Evolutionary conservation across 2,888 invertebrate genomes (phyloP), one percentile per base, ranked within the genome.

Genomic region (Cancer borealis): DNA sequence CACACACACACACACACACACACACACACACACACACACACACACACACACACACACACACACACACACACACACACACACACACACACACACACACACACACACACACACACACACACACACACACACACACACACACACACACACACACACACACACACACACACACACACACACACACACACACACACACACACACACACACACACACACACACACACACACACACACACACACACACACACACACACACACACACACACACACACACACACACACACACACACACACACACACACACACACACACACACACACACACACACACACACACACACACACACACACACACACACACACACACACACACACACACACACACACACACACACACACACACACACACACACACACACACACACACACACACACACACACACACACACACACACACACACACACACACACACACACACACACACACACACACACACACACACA

Each of bases 1-100:
- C 60, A 66, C 60, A 66, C 60, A 66, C 60, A 66, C 60, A 66
- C 60, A 66, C 60, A 66, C 60, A 66, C 60, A 66, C 60, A 66
- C 60, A 66, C 60, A 66, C 60, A 66, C 60, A 66, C 60, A 66
- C 60, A 66, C 60, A 66, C 60, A 66, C 60, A 66, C 60, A 66
- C 60, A 66, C 60, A 66, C 60, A 66, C 60, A 3, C 60, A 66
- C 60, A 66, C 60, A 3, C 60, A 66, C 60, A 66, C 60, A 0
- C 12, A 66, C 12, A 66, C 4, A n/a, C 39, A 39, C 39, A 39
- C 39, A 39, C 39, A 39, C 39, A 39, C 39, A 39, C 39, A 66
- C 60, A 21, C 60, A 66, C 60, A 66, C 60, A 66, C 60, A 66
- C 60, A 66, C 60, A 66, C 60, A 66, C 60, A 66, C 60, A 66